These are phyloP conservation scores for Diachrysia chrysitis DNA, from an alignment of 2,888 invertebrate species.

Conservation along the genomic window DNA sequence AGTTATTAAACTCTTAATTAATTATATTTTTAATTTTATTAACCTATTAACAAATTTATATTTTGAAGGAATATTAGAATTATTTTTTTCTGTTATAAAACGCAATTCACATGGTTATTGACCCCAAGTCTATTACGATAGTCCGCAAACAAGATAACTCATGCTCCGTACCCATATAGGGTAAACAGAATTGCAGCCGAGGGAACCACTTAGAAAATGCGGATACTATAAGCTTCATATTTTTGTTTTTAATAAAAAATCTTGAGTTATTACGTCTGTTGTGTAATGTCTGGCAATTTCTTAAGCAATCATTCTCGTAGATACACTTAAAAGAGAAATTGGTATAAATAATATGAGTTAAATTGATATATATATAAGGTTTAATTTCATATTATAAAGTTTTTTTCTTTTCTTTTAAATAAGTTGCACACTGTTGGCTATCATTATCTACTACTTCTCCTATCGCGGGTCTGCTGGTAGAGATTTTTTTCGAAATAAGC, in stretches of 20 bases:
- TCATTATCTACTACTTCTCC: too few relatives aligned
- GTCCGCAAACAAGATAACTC: slow-evolving; percentile 68
- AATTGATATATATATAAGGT: too few relatives aligned
- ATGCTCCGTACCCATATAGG: slow-evolving; percentile 78
- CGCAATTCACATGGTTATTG: slow-evolving; percentile 46
- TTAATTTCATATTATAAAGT: too few relatives aligned
- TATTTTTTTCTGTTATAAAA: slow-evolving; percentile 25
- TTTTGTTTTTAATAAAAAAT: slow-evolving; percentile 68
- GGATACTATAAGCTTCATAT: slow-evolving; percentile 70
- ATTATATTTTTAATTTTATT: too few relatives aligned
- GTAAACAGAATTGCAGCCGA: slow-evolving; percentile 59
- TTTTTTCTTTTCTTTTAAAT: too few relatives aligned
- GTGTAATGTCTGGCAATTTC: slow-evolving; percentile 54
- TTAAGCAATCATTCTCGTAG: neutral
- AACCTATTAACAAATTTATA: too few relatives aligned
- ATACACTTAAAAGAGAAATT: neutral
- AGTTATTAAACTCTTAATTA: too few relatives aligned
- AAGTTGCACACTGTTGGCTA: too few relatives aligned
- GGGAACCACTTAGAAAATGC: slow-evolving; percentile 72
- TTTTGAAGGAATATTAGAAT: neutral
- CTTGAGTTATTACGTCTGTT: slow-evolving; percentile 57
- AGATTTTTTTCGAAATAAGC: too few relatives aligned
- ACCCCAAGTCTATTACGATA: slow-evolving; percentile 57
- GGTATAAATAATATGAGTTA: too few relatives aligned
- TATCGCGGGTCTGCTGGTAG: too few relatives aligned